A percentile compares a stretch with the other conserved stretches of the same genome.
phyloP scores from a whole-genome alignment of 1,140 invertebrate genomes.

The Pararge aegeria region DNA sequence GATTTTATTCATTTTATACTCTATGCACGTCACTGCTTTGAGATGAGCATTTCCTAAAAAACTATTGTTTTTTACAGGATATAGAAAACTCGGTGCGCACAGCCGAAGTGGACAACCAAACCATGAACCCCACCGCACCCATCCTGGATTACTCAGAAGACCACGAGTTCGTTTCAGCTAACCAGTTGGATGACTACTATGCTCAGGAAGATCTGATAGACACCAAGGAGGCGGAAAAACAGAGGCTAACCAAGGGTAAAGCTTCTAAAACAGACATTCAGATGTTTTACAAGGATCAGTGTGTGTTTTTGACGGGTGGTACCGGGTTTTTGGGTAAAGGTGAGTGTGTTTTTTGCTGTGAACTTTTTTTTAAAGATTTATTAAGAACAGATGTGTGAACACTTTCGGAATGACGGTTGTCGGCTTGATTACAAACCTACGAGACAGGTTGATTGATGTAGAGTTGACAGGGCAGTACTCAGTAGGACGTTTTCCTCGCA shows the following conservation, averaged over 20 bases:
- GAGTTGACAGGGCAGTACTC: too few relatives aligned
- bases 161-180: constrained; percentile 68
- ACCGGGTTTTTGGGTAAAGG: constrained; percentile 92
- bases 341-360: constrained; percentile 43
- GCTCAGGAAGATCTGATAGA: constrained; percentile 57
- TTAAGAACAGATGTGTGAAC: neutral
- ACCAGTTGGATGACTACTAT: constrained; percentile 62
- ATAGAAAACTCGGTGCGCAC: constrained; percentile 55
- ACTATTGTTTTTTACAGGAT: constrained; percentile 40
- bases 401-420: too few relatives aligned
- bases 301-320: constrained; percentile 85
- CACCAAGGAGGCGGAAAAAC: constrained; percentile 58
- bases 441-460: too few relatives aligned
- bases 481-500: too few relatives aligned
- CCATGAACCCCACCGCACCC: constrained; percentile 61
- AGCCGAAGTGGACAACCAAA: constrained; percentile 53
- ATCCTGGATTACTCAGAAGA: constrained; percentile 69
- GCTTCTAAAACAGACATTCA: constrained; percentile 72
- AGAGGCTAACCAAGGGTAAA: constrained; percentile 65
- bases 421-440: too few relatives aligned
- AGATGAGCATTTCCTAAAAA: too few relatives aligned
- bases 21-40: too few relatives aligned
- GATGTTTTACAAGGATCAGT: constrained; percentile 82
- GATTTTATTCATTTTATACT: too few relatives aligned
- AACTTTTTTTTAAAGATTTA: neutral